These are phyloP conservation scores for Phenacoccus solenopsis DNA, from an alignment of 1,140 invertebrate genomes.

Conservation along the genomic window DNA sequence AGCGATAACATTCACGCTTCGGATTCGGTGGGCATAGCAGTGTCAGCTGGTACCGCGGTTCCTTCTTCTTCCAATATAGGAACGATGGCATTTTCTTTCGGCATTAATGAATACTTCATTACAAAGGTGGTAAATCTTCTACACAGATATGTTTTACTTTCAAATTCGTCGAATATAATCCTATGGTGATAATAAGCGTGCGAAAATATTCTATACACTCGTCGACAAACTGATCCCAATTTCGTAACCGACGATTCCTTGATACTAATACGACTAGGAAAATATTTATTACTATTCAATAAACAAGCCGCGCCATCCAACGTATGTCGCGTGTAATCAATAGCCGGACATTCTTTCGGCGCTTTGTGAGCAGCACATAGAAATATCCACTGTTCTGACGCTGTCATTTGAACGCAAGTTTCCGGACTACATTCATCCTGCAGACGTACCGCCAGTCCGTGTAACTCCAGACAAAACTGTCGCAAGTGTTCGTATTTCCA, in stretches of 20 bases:
- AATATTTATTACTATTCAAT: slow-evolving; percentile 99
- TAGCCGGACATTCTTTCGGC: slow-evolving; percentile 98
- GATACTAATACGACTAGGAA: slow-evolving; percentile 97
- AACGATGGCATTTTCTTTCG: slow-evolving; percentile 95
- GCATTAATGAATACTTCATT: slow-evolving; percentile 97
- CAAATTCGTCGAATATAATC: slow-evolving; percentile 94
- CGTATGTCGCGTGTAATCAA: slow-evolving; percentile 99
- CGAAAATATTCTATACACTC: slow-evolving; percentile 98
- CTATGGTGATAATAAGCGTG: slow-evolving; percentile 99
- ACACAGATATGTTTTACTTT: slow-evolving; percentile 88
- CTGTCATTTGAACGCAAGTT: slow-evolving; percentile 98
- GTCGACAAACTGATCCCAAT: slow-evolving; percentile 91
- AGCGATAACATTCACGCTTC: not conserved
- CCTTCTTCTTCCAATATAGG: slow-evolving; percentile 65
- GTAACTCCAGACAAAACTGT: slow-evolving; percentile 98
- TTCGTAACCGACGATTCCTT: slow-evolving; percentile 98
- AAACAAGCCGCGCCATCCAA: slow-evolving; percentile 96
- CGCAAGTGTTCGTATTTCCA: slow-evolving; percentile 99
- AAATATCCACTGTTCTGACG: slow-evolving; percentile 99
- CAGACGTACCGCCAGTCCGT: slow-evolving; percentile 85
- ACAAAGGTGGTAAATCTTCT: slow-evolving; percentile 95
- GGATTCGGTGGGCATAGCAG: slow-evolving; percentile 8
- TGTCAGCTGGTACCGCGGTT: no score
- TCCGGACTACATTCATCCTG: slow-evolving; percentile 93
- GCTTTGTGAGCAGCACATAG: slow-evolving; percentile 99